These are phyloP conservation scores for Acanthacorydalis orientalis DNA, from an alignment of 2,888 invertebrate genomes.

Conservation along the genomic window DNA sequence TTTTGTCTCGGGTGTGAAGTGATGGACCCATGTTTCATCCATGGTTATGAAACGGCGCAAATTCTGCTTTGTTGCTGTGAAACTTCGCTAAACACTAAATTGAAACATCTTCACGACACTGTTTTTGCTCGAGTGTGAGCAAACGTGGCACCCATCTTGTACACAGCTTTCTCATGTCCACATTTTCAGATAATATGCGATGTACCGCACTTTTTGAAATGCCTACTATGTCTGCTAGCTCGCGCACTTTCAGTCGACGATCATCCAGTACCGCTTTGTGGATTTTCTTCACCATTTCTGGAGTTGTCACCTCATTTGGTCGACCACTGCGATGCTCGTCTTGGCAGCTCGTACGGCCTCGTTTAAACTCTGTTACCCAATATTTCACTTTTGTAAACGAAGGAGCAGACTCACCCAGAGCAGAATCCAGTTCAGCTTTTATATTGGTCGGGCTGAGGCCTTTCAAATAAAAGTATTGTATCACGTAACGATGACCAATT, in stretches of 20 bases:
- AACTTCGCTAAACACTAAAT: constrained; percentile 8
- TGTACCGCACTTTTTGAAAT: constrained; percentile 2
- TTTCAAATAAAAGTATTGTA: constrained; percentile 10
- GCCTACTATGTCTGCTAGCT: background rate
- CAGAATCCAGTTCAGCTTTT: constrained; percentile 13
- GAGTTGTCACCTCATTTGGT: constrained; percentile 7
- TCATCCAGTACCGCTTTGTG: constrained; percentile 8
- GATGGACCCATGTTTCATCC: constrained; percentile 15
- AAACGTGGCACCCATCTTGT: constrained; percentile 14
- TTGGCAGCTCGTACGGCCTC: constrained; percentile 2
- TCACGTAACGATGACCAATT: background rate
- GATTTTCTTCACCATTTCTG: constrained; percentile 9
- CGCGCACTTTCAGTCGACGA: constrained; percentile 2
- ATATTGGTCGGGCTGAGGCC: constrained; percentile 11
- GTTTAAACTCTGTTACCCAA: constrained; percentile 10
- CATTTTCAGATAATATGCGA: constrained; percentile 10
- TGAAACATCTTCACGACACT: constrained; percentile 8
- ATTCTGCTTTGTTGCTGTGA: constrained; percentile 11
- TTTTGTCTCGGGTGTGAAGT: constrained; percentile 6
- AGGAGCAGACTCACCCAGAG: constrained; percentile 12
- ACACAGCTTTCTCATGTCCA: constrained; percentile 13
- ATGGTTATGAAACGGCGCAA: constrained; percentile 14
- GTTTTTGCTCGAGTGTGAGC: constrained; percentile 11
- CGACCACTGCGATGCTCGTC: constrained; percentile 7
- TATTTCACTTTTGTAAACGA: constrained; percentile 8